Percentiles rank a stretch among this genome's conserved stretches.
Conservation (phyloP, 1,140 invertebrate species). For the Halesus radiatus region DNA sequence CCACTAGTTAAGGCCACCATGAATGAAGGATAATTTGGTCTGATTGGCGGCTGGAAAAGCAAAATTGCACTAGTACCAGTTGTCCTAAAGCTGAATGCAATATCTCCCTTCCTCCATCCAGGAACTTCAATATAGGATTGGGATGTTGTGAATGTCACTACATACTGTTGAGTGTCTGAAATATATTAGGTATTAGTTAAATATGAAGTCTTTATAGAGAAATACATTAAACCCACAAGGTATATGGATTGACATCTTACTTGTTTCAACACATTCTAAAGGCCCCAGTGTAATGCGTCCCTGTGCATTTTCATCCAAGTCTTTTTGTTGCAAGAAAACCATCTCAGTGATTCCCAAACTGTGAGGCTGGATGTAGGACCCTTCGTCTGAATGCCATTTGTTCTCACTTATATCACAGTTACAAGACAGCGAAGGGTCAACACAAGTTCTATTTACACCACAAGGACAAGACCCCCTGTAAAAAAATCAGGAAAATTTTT, state of each 20-base stretch:
- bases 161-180: slow-evolving; percentile 90
- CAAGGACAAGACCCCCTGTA: slow-evolving; percentile 77
- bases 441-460: slow-evolving; percentile 83
- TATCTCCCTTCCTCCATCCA: slow-evolving; percentile 91
- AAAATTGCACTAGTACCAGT: slow-evolving; percentile 91
- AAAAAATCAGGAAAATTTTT: slow-evolving; percentile 48
- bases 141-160: slow-evolving; percentile 93
- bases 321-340: slow-evolving; percentile 89
- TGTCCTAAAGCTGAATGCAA: slow-evolving; percentile 93
- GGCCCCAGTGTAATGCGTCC: slow-evolving; percentile 91
- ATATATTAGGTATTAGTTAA: slow-evolving; percentile 37
- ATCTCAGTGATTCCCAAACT: slow-evolving; percentile 92
- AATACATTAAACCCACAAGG: no score
- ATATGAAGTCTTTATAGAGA: no score
- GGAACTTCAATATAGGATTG: slow-evolving; percentile 93
- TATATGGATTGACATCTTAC: slow-evolving; percentile 71
- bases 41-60: slow-evolving; percentile 89
- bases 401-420: slow-evolving; percentile 88
- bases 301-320: slow-evolving; percentile 84
- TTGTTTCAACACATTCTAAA: slow-evolving; percentile 93
- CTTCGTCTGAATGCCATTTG: slow-evolving; percentile 91
- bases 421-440: slow-evolving; percentile 84
- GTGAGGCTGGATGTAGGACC: slow-evolving; percentile 81
- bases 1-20: slow-evolving; percentile 89
- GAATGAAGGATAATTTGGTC: slow-evolving; percentile 90